Evolutionary conservation across 1,140 invertebrate genomes (phyloP).

Genomic region (Drosophila grimshawi): DNA sequence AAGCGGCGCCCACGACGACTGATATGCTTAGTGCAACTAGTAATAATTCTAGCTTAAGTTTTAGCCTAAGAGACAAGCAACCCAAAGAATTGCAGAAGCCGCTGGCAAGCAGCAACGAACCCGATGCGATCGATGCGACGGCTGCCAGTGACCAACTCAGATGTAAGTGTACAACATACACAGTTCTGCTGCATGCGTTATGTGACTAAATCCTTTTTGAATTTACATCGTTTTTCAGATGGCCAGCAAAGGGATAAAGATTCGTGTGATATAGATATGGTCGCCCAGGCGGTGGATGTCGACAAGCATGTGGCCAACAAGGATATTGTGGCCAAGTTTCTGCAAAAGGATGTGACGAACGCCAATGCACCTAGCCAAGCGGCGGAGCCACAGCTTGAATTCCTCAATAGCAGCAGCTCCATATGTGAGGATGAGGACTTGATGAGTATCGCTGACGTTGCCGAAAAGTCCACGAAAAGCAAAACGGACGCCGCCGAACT

Average conservation of each 20-base stretch:
- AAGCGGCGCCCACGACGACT: slow-evolving; percentile 60
- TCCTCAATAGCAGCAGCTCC: slow-evolving; percentile 74
- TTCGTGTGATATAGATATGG: not conserved
- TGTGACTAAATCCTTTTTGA: not conserved
- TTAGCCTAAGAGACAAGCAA: slow-evolving; percentile 70
- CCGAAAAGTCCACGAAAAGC: slow-evolving; percentile 1
- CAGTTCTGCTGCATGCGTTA: not conserved
- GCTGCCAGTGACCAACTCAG: slow-evolving; percentile 17
- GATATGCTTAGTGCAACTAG: slow-evolving; percentile 81
- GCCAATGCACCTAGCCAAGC: slow-evolving; percentile 25
- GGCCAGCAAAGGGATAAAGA: slow-evolving; percentile 33
- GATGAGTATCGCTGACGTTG: not conserved
- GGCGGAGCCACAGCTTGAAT: slow-evolving; percentile 60
- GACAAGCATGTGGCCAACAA: slow-evolving; percentile 59
- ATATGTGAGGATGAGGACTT: slow-evolving; percentile 71
- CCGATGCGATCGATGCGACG: slow-evolving; percentile 6
- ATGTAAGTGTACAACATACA: slow-evolving; percentile 30
- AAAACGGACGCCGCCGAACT: slow-evolving; percentile 3
- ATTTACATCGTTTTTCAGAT: slow-evolving; percentile 21
- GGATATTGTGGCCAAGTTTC: slow-evolving; percentile 74
- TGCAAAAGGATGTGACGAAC: slow-evolving; percentile 32
- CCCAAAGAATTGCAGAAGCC: slow-evolving; percentile 42
- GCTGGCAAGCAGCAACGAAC: slow-evolving; percentile 28
- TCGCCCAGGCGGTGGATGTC: not conserved
- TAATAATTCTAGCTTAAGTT: slow-evolving; percentile 80